Conservation (phyloP, 2,113 vertebrate species). For the Perca flavescens region DNA sequence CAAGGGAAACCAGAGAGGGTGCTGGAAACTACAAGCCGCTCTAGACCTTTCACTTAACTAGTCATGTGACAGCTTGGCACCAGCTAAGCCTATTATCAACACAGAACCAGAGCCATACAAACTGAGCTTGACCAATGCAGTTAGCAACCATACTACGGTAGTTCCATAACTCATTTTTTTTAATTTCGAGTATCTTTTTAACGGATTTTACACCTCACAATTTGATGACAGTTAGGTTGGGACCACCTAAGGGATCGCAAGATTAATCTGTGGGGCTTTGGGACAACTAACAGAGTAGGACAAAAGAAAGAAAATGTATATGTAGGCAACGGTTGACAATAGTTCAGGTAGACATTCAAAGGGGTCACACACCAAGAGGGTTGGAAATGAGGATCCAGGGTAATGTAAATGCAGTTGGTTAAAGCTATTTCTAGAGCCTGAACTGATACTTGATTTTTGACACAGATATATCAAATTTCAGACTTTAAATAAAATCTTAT, state of each 20-base stretch:
- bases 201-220: neutral
- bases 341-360: neutral
- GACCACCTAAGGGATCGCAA: neutral
- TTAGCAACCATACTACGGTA: neutral
- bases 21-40: neutral
- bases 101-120: conserved; percentile 23
- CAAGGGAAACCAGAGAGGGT: neutral
- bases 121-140: conserved; percentile 12
- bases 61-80: conserved; percentile 5
- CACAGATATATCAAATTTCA: no score
- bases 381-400: neutral
- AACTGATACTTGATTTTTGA: neutral
- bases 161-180: neutral
- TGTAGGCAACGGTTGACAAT: neutral
- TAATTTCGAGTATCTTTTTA: neutral
- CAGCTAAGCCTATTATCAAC: conserved; percentile 29
- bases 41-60: neutral
- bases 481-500: neutral
- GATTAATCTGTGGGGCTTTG: neutral
- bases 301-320: neutral
- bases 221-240: neutral
- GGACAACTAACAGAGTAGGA: neutral
- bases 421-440: neutral
- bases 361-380: neutral
- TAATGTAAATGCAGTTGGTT: neutral